phyloP scores from a whole-genome alignment of 2,888 invertebrate species.

The Acronicta aceris region DNA sequence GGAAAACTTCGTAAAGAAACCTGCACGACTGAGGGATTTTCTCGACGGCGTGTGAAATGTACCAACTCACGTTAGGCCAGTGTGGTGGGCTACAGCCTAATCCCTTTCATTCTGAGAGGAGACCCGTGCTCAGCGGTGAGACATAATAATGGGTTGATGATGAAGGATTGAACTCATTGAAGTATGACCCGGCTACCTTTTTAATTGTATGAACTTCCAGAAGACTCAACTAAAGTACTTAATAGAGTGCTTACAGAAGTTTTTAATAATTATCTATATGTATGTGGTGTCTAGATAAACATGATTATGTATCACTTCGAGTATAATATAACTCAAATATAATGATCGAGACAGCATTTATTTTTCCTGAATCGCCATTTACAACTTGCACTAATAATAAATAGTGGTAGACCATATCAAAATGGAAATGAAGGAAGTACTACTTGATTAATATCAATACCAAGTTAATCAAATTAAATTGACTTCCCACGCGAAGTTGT shows the following conservation, averaged over 20 bases:
- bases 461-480: slow-evolving; percentile 38
- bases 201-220: neutral
- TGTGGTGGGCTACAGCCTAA: no score
- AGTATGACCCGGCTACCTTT: no score
- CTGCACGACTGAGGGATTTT: no score
- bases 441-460: slow-evolving; percentile 38
- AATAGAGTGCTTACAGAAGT: neutral
- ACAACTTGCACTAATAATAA: slow-evolving; percentile 34
- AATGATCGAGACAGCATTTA: slow-evolving; percentile 16
- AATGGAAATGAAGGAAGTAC: slow-evolving; percentile 41
- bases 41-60: no score
- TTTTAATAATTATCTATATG: neutral
- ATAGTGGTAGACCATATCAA: slow-evolving; percentile 30
- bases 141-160: no score
- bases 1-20: no score
- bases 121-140: no score
- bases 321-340: neutral
- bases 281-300: no score
- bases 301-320: no score
- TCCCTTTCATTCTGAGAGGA: no score
- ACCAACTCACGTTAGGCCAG: no score
- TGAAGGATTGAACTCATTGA: no score
- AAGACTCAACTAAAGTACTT: neutral
- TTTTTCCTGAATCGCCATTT: slow-evolving; percentile 50
- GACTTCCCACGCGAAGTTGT: slow-evolving; percentile 28